Evolutionary conservation across 2,888 invertebrate genomes (phyloP).

Genomic region (Drosophila merina): DNA sequence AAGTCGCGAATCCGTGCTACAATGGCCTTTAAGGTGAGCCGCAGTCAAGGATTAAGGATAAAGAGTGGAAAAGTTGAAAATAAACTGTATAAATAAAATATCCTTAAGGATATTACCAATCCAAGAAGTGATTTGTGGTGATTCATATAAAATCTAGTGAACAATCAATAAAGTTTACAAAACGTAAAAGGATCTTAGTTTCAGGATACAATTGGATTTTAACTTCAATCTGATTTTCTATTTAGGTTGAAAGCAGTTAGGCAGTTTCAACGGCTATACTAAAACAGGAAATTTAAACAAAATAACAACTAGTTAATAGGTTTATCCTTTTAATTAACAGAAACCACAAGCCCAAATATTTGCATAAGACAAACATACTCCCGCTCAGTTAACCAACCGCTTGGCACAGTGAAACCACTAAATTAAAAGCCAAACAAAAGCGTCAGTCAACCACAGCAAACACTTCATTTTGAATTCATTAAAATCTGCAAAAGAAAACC

Average conservation of each 20-base stretch:
- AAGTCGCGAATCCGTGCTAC: conserved; percentile 52
- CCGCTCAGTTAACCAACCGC: conserved; percentile 1
- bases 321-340: not conserved
- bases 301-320: not conserved
- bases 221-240: not conserved
- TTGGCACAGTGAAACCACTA: conserved; percentile 31
- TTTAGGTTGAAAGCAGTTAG: not conserved
- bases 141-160: not conserved
- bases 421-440: conserved; percentile 36
- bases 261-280: not conserved
- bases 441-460: conserved; percentile 45
- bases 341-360: not conserved
- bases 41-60: conserved; percentile 60
- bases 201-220: conserved; percentile 4
- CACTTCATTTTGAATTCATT: conserved; percentile 53
- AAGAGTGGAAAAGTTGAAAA: conserved; percentile 20
- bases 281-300: not conserved
- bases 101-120: conserved; percentile 14
- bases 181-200: conserved; percentile 4
- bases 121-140: conserved; percentile 13
- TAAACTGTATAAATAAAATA: conserved; percentile 26
- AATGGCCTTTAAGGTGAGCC: conserved; percentile 82
- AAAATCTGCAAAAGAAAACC: conserved; percentile 22
- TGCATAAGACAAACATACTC: not conserved
- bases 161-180: not conserved